Conservation (phyloP, 2,113 vertebrate genomes). For the Aleadryas rufinucha region DNA sequence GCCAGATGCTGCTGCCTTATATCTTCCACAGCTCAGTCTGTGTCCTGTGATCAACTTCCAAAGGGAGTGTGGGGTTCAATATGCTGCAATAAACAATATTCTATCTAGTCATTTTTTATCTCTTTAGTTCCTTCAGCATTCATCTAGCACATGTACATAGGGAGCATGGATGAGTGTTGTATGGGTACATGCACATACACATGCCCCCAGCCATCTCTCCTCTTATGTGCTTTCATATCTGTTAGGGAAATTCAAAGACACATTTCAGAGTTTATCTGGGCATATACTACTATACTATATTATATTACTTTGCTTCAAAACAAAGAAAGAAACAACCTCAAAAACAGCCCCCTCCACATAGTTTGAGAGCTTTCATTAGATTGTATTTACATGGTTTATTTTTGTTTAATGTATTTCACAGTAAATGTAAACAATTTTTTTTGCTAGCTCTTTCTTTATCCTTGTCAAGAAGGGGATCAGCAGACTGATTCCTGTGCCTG, state of each 20-base stretch:
- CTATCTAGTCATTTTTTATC: not conserved
- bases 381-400: not conserved
- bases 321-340: not conserved
- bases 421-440: not conserved
- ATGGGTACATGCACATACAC: rapidly evolving
- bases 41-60: constrained; percentile 70
- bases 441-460: not conserved
- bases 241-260: not conserved
- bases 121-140: not conserved
- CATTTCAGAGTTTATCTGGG: not conserved
- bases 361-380: not conserved
- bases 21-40: constrained; percentile 32
- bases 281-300: not conserved
- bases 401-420: not conserved
- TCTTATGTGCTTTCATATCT: not conserved
- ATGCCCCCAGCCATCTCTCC: no score
- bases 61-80: constrained; percentile 30
- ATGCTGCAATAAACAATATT: constrained; percentile 4
- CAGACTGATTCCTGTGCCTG: rapidly evolving
- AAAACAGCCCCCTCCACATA: rapidly evolving
- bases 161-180: not conserved
- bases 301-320: not conserved
- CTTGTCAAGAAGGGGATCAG: not conserved
- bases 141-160: not conserved
- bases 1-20: constrained; percentile 66